Conservation (phyloP, 2,888 invertebrate species). For the Acleris holmiana region DNA sequence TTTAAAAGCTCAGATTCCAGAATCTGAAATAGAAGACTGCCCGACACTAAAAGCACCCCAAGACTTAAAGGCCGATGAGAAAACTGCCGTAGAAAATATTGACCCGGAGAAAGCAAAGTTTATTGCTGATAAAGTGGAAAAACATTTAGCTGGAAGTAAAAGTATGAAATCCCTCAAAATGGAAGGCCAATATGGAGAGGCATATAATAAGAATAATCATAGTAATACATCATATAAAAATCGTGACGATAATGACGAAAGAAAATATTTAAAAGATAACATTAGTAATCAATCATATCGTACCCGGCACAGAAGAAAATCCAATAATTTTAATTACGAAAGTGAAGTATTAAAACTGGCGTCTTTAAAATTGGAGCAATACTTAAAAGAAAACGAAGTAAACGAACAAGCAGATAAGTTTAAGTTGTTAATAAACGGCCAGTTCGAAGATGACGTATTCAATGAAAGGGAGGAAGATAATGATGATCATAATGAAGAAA, state of each 20-base stretch:
- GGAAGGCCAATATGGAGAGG: conserved; percentile 72
- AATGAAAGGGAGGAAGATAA: conserved; percentile 50
- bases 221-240: conserved; percentile 71
- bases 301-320: conserved; percentile 66
- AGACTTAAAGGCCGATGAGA: conserved; percentile 81
- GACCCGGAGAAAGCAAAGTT: conserved; percentile 69
- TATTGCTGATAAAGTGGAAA: conserved; percentile 70
- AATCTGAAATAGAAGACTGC: conserved; percentile 81
- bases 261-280: conserved; percentile 74
- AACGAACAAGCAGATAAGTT: conserved; percentile 57
- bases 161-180: conserved; percentile 74
- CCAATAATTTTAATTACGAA: conserved; percentile 85
- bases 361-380: conserved; percentile 80
- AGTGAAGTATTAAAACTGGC: conserved; percentile 84
- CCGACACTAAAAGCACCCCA: conserved; percentile 79
- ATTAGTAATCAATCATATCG: conserved; percentile 74
- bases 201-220: conserved; percentile 71
- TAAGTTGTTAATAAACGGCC: conserved; percentile 61
- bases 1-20: conserved; percentile 69
- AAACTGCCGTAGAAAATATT: conserved; percentile 70
- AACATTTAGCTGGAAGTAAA: conserved; percentile 66
- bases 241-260: conserved; percentile 72
- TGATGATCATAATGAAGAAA: conserved; percentile 49
- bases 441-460: conserved; percentile 63
- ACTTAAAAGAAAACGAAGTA: conserved; percentile 70